Evolutionary conservation across 2,888 invertebrate species (phyloP).

Genomic region (Callimorpha dominula): DNA sequence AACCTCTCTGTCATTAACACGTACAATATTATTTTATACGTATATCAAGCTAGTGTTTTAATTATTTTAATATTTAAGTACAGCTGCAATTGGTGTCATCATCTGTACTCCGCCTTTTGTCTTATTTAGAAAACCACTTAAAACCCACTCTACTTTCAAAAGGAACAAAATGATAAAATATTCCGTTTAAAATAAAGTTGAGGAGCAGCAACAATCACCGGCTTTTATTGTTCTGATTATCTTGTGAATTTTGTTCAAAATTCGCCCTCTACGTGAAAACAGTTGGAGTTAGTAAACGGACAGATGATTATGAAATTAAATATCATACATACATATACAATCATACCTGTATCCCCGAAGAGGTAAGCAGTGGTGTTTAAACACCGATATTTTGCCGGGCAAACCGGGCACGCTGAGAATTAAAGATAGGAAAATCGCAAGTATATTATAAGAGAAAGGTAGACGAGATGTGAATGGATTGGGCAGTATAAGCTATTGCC

Average conservation of each 20-base stretch:
- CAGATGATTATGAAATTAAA: not conserved
- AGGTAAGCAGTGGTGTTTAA: no score
- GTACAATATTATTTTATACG: no score
- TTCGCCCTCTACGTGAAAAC: conserved; percentile 20
- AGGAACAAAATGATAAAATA: conserved; percentile 58
- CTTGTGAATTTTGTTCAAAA: conserved; percentile 59
- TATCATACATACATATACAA: no score
- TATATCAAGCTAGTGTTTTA: not conserved
- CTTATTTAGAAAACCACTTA: conserved; percentile 58
- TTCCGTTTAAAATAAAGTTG: conserved; percentile 58
- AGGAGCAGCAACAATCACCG: conserved; percentile 48
- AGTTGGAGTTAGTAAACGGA: not conserved
- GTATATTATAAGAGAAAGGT: no score
- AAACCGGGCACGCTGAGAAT: no score
- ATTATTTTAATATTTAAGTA: not conserved
- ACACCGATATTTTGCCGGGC: no score
- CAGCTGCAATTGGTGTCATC: not conserved
- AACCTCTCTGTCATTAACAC: no score
- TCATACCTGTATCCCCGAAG: no score
- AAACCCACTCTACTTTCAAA: conserved; percentile 41
- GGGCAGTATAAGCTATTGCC: no score
- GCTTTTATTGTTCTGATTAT: conserved; percentile 67
- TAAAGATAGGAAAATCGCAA: no score
- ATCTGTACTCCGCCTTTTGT: conserved; percentile 27
- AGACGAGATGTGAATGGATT: no score